These are phyloP conservation scores for Cyprinodon tularosa DNA, from an alignment of 2,113 vertebrate species.

Conservation along the genomic window DNA sequence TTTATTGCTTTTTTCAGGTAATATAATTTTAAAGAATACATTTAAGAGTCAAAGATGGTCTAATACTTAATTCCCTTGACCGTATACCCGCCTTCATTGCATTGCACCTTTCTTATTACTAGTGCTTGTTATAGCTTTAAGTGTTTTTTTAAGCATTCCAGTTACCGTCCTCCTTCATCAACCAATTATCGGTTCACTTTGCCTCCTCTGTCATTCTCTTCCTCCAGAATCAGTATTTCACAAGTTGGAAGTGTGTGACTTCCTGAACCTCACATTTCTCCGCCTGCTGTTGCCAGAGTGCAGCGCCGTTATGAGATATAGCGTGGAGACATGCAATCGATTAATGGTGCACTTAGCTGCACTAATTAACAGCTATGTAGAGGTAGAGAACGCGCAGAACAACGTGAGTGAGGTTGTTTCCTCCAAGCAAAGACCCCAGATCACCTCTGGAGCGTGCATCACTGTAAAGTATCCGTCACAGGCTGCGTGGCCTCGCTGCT, in stretches of 20 bases:
- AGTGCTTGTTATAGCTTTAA: too few species aligned
- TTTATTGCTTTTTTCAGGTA: too few species aligned
- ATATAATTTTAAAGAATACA: too few species aligned
- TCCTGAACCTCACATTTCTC: constrained; percentile 72
- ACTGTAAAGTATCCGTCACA: constrained; percentile 54
- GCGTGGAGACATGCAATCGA: constrained; percentile 77
- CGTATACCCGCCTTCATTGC: too few species aligned
- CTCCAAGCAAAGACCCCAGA: constrained; percentile 49
- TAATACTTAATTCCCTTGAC: too few species aligned
- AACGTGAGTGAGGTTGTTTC: constrained; percentile 56
- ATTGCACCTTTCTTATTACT: too few species aligned
- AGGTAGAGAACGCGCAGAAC: constrained; percentile 63
- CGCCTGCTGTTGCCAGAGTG: constrained; percentile 46
- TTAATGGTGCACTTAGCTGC: constrained; percentile 81
- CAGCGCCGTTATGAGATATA: constrained; percentile 76
- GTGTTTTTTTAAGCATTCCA: too few species aligned
- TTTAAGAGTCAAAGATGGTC: too few species aligned
- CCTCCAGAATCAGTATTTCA: constrained; percentile 33
- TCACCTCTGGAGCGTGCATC: constrained; percentile 61
- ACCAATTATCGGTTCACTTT: constrained; percentile 22
- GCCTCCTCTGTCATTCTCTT: constrained; percentile 2
- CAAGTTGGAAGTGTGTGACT: constrained; percentile 56
- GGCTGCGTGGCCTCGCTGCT: constrained; percentile 14
- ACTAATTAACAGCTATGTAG: constrained; percentile 80
- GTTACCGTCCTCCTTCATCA: constrained; percentile 10